Evolutionary conservation across 2,797 vertebrate species (phyloP).

Genomic region (Rhynchotus rufescens): DNA sequence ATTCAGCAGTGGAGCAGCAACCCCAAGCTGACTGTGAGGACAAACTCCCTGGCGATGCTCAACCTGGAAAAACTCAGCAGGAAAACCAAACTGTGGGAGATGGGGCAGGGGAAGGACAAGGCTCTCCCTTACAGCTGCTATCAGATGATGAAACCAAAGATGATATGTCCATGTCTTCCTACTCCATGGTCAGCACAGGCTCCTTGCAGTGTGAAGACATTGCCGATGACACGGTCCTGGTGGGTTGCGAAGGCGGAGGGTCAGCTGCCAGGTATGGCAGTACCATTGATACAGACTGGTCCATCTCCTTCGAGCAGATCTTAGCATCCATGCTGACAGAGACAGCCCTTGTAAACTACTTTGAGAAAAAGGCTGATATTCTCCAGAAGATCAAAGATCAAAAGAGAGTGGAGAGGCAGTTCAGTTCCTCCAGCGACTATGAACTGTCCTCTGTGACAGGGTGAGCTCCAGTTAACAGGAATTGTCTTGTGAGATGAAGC

Average conservation of each 20-base stretch:
- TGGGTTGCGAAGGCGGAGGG: constrained; percentile 80
- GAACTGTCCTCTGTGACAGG: constrained; percentile 84
- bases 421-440: constrained; percentile 90
- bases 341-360: constrained; percentile 93
- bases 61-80: constrained; percentile 75
- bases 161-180: constrained; percentile 93
- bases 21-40: constrained; percentile 57
- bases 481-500: constrained; percentile 16
- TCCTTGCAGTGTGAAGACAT: constrained; percentile 94
- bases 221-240: constrained; percentile 88
- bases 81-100: constrained; percentile 80
- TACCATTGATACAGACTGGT: constrained; percentile 90
- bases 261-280: constrained; percentile 79
- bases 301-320: constrained; percentile 96
- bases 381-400: constrained; percentile 89
- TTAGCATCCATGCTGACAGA: constrained; percentile 95
- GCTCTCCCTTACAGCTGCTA: constrained; percentile 73
- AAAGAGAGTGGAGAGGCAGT: constrained; percentile 90
- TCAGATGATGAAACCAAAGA: constrained; percentile 92
- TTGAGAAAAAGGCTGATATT: constrained; percentile 91
- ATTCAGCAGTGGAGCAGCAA: constrained; percentile 59
- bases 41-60: constrained; percentile 68
- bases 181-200: constrained; percentile 91
- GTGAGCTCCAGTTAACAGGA: constrained; percentile 69
- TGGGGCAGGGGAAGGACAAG: constrained; percentile 80